Base-by-base conservation (phyloP, 2,113 vertebrate genomes). In the Ptychochromis oligacanthus region DNA sequence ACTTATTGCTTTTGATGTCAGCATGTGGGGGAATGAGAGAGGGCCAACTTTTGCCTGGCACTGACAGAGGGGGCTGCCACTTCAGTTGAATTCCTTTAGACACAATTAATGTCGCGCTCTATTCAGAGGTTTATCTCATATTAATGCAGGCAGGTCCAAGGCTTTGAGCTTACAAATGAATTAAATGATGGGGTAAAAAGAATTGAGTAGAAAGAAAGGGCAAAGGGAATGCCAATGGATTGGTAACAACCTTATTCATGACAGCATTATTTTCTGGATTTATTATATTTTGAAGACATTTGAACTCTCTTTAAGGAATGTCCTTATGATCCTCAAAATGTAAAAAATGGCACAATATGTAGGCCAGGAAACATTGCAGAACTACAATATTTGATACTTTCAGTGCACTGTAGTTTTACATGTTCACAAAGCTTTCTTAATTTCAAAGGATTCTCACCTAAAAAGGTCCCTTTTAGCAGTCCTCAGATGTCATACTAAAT, bases 1-100 rank as follows among this genome's bases (percentile, higher is more conserved):
- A 90, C 85, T 90, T 89, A 92, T 90, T 91, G 84, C 89, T 89
- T 91, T 89, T 92, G 87, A 93, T 92, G 88, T 89, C 87, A 79
- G 83, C 26, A 28, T 92, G 88, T 79, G 85, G 83, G 82, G 83
- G 77, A 81, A 90, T 80, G 57, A 82, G 86, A 79, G 56, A 54
- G 17, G 70, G 86, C 64, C 85, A 93, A 88, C 87, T 87, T 87
- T 82, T 79, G 62, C 46, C 81, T 87, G 85, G 76, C 75, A 67
- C 82, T 64, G 88, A 88, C 80, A 85, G 74, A 88, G 75, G 85
- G 78, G 75, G 80, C 77, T 87, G 79, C 89, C 83, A 87, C 75
- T 91, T 93, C 84, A 90, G 64, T 80, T 54, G 80, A 76, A 78
- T 91, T 88, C 40, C 77, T 92, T 91, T 87, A 81, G 82, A 92